Percentiles rank a stretch among this genome's conserved stretches.
Evolutionary conservation across 2,888 invertebrate species (phyloP).

Genomic region (Cerastis rubricosa): DNA sequence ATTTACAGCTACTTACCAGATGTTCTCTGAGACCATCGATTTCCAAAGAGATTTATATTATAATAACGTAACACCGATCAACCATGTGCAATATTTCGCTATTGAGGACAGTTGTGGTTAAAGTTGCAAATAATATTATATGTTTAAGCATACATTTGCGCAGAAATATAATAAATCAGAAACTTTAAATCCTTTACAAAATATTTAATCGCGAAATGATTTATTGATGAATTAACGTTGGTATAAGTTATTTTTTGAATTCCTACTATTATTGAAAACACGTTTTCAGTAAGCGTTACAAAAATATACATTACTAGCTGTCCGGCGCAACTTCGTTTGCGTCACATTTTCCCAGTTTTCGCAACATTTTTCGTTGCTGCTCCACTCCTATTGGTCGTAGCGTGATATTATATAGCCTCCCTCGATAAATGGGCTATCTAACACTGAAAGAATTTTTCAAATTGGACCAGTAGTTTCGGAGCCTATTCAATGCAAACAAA

Average conservation of each 20-base stretch:
- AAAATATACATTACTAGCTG: too few relatives aligned
- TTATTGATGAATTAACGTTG: not conserved
- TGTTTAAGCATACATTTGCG: not conserved
- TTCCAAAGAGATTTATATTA: constrained; percentile 25
- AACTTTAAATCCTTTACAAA: constrained; percentile 24
- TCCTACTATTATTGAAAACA: not conserved
- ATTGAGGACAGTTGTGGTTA: constrained; percentile 49
- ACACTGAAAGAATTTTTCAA: too few relatives aligned
- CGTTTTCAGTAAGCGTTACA: not conserved
- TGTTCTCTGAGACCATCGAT: constrained; percentile 1
- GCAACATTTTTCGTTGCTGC: too few relatives aligned
- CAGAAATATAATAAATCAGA: constrained; percentile 22
- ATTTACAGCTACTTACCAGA: not conserved
- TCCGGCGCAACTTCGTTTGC: too few relatives aligned
- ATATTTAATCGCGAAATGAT: constrained; percentile 9
- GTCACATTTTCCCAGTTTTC: too few relatives aligned
- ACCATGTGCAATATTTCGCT: constrained; percentile 29
- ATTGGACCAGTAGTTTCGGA: too few relatives aligned
- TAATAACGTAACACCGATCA: constrained; percentile 28
- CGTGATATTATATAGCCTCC: too few relatives aligned
- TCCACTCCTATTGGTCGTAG: too few relatives aligned
- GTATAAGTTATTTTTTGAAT: not conserved
- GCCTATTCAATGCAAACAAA: too few relatives aligned
- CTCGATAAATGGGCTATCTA: too few relatives aligned
- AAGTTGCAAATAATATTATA: constrained; percentile 1